Evolutionary conservation across 1,140 invertebrate genomes (phyloP).

Genomic region (Drosophila persimilis): DNA sequence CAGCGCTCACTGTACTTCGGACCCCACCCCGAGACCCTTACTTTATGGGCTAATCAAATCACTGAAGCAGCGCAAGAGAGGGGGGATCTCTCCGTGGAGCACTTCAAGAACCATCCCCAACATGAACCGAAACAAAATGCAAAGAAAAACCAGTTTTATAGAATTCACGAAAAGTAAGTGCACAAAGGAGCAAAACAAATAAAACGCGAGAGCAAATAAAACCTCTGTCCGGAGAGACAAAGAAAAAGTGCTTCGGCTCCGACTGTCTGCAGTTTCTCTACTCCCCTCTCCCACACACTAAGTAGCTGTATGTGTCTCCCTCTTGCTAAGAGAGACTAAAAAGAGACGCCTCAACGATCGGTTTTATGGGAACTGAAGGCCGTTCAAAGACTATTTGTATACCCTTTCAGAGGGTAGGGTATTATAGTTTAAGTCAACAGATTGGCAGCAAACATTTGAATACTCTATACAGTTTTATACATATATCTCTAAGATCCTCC

Average conservation of each 20-base stretch:
- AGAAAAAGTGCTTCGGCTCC: slow-evolving; percentile 18
- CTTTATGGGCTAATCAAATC: slow-evolving; percentile 52
- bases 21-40: slow-evolving; percentile 4
- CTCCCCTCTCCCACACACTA: background rate
- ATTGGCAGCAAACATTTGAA: too few relatives aligned
- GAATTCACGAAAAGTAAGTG: slow-evolving; percentile 59
- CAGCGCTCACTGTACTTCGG: slow-evolving; percentile 31
- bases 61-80: slow-evolving; percentile 20
- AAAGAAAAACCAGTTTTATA: slow-evolving; percentile 60
- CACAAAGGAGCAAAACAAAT: slow-evolving; percentile 57
- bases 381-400: slow-evolving; percentile 41
- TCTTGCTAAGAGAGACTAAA: background rate
- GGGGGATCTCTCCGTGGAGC: slow-evolving; percentile 1
- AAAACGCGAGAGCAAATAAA: slow-evolving; percentile 16
- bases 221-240: slow-evolving; percentile 24
- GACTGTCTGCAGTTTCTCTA: too few relatives aligned
- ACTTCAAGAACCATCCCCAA: slow-evolving; percentile 31
- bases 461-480: too few relatives aligned
- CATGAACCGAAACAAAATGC: slow-evolving; percentile 32
- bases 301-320: background rate
- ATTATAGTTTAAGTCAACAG: too few relatives aligned
- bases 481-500: too few relatives aligned
- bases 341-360: slow-evolving; percentile 10
- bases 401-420: background rate
- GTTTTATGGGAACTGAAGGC: slow-evolving; percentile 47